Percentiles rank a stretch among this genome's conserved stretches.
Evolutionary conservation across 2,888 invertebrate genomes (phyloP).

Genomic region (Patella ulyssiponensis): DNA sequence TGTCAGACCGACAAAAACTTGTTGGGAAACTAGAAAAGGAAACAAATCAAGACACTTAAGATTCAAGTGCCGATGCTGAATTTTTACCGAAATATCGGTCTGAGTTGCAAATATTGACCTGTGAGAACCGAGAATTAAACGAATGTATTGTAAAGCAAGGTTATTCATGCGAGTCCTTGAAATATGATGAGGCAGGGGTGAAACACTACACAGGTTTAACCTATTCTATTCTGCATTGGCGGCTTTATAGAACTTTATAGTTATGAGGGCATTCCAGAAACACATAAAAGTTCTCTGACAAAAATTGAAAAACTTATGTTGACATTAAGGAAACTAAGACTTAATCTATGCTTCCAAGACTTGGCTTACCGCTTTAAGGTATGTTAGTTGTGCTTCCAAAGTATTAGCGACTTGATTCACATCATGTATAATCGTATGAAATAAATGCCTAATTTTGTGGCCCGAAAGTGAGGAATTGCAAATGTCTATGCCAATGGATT

Average conservation of each 20-base stretch:
- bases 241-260: not conserved
- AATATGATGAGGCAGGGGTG: not conserved
- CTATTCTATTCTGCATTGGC: not conserved
- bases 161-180: too few species aligned
- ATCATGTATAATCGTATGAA: too few species aligned
- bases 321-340: not conserved
- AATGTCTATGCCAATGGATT: slow-evolving; percentile 26
- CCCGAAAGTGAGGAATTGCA: slow-evolving; percentile 18
- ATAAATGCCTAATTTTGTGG: not conserved
- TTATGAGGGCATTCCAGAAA: not conserved
- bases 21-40: too few species aligned
- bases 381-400: too few species aligned
- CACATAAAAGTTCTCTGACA: not conserved
- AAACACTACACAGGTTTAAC: not conserved
- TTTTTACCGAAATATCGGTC: too few species aligned
- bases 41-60: too few species aligned
- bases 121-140: too few species aligned
- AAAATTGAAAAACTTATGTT: not conserved
- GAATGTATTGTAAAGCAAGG: too few species aligned
- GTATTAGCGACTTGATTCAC: too few species aligned
- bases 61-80: too few species aligned
- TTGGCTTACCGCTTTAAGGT: not conserved
- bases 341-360: not conserved
- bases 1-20: too few species aligned
- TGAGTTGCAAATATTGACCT: too few species aligned